A percentile compares a stretch with the other conserved stretches of the same genome.
These are phyloP conservation scores for Diplosoma virens DNA, from an alignment of 23 tunicate genomes.

Conservation along the genomic window DNA sequence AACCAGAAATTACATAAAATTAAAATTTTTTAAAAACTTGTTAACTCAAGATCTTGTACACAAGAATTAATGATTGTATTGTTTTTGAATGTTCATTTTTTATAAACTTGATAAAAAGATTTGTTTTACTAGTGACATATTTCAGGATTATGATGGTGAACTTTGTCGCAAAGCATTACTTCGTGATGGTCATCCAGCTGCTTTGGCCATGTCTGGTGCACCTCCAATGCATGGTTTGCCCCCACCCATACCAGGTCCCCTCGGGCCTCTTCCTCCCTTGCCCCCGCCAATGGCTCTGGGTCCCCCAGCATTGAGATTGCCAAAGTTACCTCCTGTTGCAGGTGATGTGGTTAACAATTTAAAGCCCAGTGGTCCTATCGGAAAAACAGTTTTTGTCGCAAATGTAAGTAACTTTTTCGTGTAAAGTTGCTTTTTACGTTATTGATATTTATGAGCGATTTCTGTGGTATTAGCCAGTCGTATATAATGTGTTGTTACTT, in stretches of 20 bases:
- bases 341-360: neutral
- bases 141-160: slow-evolving; percentile 85
- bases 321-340: neutral
- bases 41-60: too few species aligned
- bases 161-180: slow-evolving; percentile 26
- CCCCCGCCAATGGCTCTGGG: slow-evolving; percentile 52
- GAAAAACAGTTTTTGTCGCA: slow-evolving; percentile 88
- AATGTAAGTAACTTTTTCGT: too few species aligned
- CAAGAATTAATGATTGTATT: too few species aligned
- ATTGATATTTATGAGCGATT: too few species aligned
- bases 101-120: neutral
- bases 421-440: too few species aligned
- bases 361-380: slow-evolving; percentile 44
- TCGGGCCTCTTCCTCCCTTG: slow-evolving; percentile 60
- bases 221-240: slow-evolving; percentile 31
- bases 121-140: too few species aligned
- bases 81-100: too few species aligned
- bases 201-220: slow-evolving; percentile 3
- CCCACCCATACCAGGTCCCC: slow-evolving; percentile 47
- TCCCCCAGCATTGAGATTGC: slow-evolving; percentile 11
- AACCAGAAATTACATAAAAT: too few species aligned
- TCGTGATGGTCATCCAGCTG: slow-evolving; percentile 50
- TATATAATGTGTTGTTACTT: too few species aligned
- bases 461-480: too few species aligned
- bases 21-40: too few species aligned